phyloP scores from a whole-genome alignment of 2,888 invertebrate genomes.

The Ophioninae sp. region DNA sequence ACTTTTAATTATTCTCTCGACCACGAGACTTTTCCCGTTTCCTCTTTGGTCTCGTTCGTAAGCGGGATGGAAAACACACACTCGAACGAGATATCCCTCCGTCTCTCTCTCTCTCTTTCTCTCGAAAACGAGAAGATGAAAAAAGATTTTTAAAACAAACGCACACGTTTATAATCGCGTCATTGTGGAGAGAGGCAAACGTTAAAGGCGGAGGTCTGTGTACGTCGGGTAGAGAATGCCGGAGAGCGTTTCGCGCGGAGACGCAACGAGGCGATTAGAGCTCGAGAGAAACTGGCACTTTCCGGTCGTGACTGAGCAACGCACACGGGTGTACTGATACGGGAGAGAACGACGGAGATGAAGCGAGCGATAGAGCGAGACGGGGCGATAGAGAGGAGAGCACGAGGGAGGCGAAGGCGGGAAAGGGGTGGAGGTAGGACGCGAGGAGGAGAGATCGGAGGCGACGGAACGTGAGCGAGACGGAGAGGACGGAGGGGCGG shows the following conservation, averaged over 20 bases:
- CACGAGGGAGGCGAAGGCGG: constrained; percentile 23
- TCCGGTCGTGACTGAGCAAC: constrained; percentile 75
- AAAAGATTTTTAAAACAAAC: constrained; percentile 22
- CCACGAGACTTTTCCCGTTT: not conserved
- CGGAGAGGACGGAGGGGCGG: constrained; percentile 24
- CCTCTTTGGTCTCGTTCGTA: not conserved
- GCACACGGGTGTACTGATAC: constrained; percentile 66
- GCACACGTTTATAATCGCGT: not conserved
- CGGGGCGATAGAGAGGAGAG: constrained; percentile 30
- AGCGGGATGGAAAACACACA: constrained; percentile 8
- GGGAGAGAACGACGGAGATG: constrained; percentile 60
- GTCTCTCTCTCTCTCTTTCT: not conserved
- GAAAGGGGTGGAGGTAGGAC: constrained; percentile 9
- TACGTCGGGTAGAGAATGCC: constrained; percentile 34
- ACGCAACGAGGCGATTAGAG: constrained; percentile 75
- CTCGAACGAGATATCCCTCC: not conserved
- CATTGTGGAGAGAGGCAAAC: too few species aligned
- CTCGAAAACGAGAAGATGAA: constrained; percentile 31
- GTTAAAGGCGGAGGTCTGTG: not conserved
- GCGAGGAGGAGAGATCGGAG: constrained; percentile 37
- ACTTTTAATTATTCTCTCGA: not conserved
- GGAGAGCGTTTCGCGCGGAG: constrained; percentile 61
- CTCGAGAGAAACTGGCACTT: constrained; percentile 79
- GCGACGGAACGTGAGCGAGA: constrained; percentile 49
- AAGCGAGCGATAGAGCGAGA: constrained; percentile 58